phyloP scores from a whole-genome alignment of 2,797 vertebrate genomes.

The Acipenser oxyrinchus region DNA sequence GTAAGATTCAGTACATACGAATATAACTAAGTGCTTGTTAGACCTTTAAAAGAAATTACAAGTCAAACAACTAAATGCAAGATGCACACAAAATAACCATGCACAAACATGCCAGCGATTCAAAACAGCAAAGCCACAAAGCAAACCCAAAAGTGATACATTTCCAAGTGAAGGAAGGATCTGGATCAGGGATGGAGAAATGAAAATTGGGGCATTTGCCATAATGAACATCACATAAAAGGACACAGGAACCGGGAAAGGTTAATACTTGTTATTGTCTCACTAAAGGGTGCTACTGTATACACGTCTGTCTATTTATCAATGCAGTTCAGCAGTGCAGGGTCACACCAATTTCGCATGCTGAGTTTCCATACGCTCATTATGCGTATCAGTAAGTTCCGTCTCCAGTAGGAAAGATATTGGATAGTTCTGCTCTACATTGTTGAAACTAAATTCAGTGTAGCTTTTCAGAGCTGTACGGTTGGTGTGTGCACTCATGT shows the following conservation, averaged over 20 bases:
- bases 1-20: too few species aligned
- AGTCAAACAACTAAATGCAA: slow-evolving; percentile 16
- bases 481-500: too few species aligned
- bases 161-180: not conserved
- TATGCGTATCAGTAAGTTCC: slow-evolving; percentile 5
- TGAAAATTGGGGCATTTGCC: slow-evolving; percentile 15
- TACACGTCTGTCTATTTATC: too few species aligned
- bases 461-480: not conserved
- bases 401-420: too few species aligned
- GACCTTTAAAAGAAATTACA: too few species aligned
- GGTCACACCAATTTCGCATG: too few species aligned
- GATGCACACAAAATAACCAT: slow-evolving; percentile 37
- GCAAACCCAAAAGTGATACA: slow-evolving; percentile 31
- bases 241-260: not conserved
- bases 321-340: too few species aligned
- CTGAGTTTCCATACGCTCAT: too few species aligned
- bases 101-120: slow-evolving; percentile 39
- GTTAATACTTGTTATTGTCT: too few species aligned
- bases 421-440: too few species aligned
- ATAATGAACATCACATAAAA: slow-evolving; percentile 9
- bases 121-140: slow-evolving; percentile 31
- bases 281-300: too few species aligned
- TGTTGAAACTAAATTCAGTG: not conserved
- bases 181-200: slow-evolving; percentile 15
- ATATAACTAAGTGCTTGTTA: too few species aligned